phyloP scores from a whole-genome alignment of 2,888 invertebrate species.

The Hyposoter didymator region DNA sequence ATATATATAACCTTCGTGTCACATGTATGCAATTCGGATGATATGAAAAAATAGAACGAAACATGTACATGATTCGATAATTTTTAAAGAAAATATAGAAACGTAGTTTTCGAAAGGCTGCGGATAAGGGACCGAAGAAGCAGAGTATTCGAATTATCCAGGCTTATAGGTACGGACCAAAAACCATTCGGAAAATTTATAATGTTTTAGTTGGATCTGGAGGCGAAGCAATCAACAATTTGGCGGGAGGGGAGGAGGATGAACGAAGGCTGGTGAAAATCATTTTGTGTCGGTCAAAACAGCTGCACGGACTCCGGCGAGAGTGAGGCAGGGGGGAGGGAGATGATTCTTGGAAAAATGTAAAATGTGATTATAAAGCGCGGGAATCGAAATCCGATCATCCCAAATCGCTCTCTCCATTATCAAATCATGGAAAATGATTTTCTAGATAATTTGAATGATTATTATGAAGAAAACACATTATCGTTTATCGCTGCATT shows the following conservation, averaged over 20 bases:
- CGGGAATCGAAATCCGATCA: conserved; percentile 13
- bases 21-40: not conserved
- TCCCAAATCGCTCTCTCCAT: not conserved
- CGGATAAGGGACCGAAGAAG: not conserved
- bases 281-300: conserved; percentile 3
- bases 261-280: not conserved
- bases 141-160: not conserved
- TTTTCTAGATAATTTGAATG: not conserved
- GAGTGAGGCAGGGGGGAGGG: not conserved
- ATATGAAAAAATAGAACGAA: not conserved
- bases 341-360: conserved; percentile 12
- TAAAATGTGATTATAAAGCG: not conserved
- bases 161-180: not conserved
- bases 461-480: not conserved
- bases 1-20: not conserved
- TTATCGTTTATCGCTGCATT: not conserved
- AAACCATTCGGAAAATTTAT: not conserved
- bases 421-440: not conserved
- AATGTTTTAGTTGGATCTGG: not conserved
- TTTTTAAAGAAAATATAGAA: not conserved
- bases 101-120: not conserved
- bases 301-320: not conserved
- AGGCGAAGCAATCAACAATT: not conserved
- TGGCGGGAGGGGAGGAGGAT: not conserved
- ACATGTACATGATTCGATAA: not conserved